Evolutionary conservation across 2,797 vertebrate genomes (phyloP), one percentile per base, ranked within the genome.

Genomic region (Champsocephalus gunnari): DNA sequence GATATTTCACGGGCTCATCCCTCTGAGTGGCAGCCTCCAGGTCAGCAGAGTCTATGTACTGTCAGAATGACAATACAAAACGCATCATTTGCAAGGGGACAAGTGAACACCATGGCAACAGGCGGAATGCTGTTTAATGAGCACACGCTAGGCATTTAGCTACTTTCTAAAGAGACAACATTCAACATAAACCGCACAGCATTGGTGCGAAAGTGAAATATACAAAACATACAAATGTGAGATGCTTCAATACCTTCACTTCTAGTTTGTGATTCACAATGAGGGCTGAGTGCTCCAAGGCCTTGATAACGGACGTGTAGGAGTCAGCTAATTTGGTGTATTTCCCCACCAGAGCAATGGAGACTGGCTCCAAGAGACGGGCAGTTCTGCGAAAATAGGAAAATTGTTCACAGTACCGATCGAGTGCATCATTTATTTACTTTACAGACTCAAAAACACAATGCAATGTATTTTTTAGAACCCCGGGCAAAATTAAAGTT

Each of bases 291-390:
- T 99, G 98, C 77, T 99, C 97, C 58, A 99, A 89, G 8, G 98
- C 97, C 85, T 99, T 99, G 80, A 99, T 97, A 75, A 99, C 98
- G 0, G 98, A 99, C 0, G 97, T 97, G 1, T 99, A 99, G 0
- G 98, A 97, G 90, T 99, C 98, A 0, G 97, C 94, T 73, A 99
- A 95, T 82, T 98, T 99, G 60, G 96, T 99, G 89, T 99, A 99
- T 81, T 99, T 99, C 73, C 98, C 98, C 85, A 99, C 98, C 8
- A 99, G 94, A 0, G 98, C 97, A 24, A 99, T 99, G 49, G 96
- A 97, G 62, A 96, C 98, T 0, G 92, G 94, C 75, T 99, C 97
- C 43, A 99, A 91, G 32, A 99, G 93, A 21, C 97, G 95, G 80
- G 99, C 98, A 0, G 97, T 97, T 79, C 98, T 99, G 62, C 59